phyloP scores from a whole-genome alignment of 2,888 invertebrate genomes.

The Aleiodes leptofemur region DNA sequence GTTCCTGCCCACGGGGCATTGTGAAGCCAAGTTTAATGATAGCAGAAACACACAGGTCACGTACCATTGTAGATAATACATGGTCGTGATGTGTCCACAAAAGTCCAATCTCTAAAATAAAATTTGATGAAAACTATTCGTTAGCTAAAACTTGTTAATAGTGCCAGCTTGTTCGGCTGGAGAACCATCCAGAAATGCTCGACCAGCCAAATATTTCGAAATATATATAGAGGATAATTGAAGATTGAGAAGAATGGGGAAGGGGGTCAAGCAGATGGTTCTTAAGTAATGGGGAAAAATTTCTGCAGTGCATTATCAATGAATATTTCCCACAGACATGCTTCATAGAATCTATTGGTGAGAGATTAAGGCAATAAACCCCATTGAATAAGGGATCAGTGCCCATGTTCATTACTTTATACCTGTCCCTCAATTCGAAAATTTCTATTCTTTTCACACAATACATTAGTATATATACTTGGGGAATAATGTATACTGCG shows the following conservation, averaged over 20 bases:
- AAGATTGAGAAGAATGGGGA: too few species aligned
- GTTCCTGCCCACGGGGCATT: conserved; percentile 54
- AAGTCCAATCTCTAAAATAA: neutral
- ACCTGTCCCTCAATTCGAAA: conserved; percentile 8
- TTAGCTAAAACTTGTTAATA: neutral
- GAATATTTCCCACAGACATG: too few species aligned
- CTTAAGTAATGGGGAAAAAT: too few species aligned
- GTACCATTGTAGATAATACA: conserved; percentile 43
- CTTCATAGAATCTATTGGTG: neutral
- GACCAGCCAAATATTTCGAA: too few species aligned
- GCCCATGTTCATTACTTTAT: neutral
- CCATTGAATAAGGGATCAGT: neutral
- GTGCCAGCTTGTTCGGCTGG: too few species aligned
- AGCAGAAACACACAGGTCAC: conserved; percentile 38
- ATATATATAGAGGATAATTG: too few species aligned
- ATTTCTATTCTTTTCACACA: neutral
- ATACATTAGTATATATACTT: too few species aligned
- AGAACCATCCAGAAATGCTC: too few species aligned
- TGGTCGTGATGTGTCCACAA: neutral
- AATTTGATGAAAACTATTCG: neutral
- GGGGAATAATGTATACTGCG: too few species aligned
- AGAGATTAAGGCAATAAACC: neutral
- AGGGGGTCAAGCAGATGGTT: too few species aligned
- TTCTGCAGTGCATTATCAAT: too few species aligned
- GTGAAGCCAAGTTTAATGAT: conserved; percentile 29